phyloP scores from a whole-genome alignment of 1,140 invertebrate species.

The Drosophila quadrilineata region DNA sequence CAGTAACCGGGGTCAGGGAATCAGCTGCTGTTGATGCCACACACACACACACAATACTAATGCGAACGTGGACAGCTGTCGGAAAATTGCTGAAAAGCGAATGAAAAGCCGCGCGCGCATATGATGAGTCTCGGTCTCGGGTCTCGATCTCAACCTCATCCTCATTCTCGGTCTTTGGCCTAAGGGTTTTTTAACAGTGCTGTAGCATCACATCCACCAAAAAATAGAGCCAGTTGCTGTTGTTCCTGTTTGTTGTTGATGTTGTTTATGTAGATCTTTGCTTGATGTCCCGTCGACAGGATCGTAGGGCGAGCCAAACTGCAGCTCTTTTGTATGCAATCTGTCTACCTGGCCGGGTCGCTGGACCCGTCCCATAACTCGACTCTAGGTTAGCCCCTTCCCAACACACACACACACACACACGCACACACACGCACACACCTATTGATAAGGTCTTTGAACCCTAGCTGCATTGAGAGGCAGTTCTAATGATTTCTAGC shows the following conservation, averaged over 20 bases:
- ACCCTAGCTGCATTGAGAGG: too few relatives aligned
- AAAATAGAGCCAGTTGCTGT: slow-evolving; percentile 21
- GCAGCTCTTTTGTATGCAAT: slow-evolving; percentile 14
- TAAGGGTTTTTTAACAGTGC: slow-evolving; percentile 25
- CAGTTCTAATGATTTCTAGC: slow-evolving; percentile 59
- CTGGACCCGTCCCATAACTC: slow-evolving; percentile 9
- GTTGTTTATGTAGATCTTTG: slow-evolving; percentile 58
- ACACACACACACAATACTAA: slow-evolving; percentile 42
- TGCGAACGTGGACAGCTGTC: slow-evolving; percentile 75
- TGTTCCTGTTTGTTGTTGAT: slow-evolving; percentile 34
- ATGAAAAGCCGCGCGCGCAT: slow-evolving; percentile 64
- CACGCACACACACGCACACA: too few relatives aligned
- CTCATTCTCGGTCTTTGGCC: slow-evolving; percentile 55
- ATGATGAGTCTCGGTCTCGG: slow-evolving; percentile 1
- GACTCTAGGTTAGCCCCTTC: too few relatives aligned
- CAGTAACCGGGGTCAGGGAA: slow-evolving; percentile 64
- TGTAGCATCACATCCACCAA: slow-evolving; percentile 27
- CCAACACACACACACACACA: slow-evolving; percentile 23
- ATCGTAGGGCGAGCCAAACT: slow-evolving; percentile 39
- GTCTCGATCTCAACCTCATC: too few relatives aligned
- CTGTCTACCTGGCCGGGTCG: slow-evolving; percentile 46
- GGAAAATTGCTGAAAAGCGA: slow-evolving; percentile 75
- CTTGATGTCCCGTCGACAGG: slow-evolving; percentile 63
- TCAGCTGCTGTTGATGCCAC: slow-evolving; percentile 47
- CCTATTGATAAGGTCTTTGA: slow-evolving; percentile 67